phyloP scores from a whole-genome alignment of 2,888 invertebrate genomes.

The Eurytoma californica region DNA sequence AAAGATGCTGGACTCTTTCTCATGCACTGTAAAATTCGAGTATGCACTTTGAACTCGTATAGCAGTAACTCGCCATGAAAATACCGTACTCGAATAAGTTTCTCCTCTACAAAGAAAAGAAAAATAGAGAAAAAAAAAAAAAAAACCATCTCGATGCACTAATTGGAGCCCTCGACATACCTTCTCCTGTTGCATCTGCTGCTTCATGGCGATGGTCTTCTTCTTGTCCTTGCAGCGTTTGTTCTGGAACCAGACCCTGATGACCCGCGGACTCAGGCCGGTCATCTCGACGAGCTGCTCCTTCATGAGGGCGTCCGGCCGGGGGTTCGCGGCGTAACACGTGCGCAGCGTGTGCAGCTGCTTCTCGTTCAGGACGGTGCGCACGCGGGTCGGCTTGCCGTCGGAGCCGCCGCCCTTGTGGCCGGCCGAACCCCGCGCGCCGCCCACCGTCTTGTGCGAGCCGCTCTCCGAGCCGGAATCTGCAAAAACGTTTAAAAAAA shows the following conservation, averaged over 20 bases:
- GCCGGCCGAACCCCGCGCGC: slow-evolving; percentile 68
- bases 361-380: slow-evolving; percentile 99
- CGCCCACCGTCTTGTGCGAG: slow-evolving; percentile 86
- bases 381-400: slow-evolving; percentile 97
- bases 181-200: slow-evolving; percentile 99
- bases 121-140: too few species aligned
- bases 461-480: slow-evolving; percentile 95
- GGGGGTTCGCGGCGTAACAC: slow-evolving; percentile 97
- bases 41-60: too few species aligned
- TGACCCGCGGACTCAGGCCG: slow-evolving; percentile 95
- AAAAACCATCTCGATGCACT: too few species aligned
- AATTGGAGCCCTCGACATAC: slow-evolving; percentile 76
- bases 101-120: too few species aligned
- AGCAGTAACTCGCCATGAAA: too few species aligned
- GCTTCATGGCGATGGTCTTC: slow-evolving; percentile 96
- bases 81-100: too few species aligned
- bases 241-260: slow-evolving; percentile 99
- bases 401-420: slow-evolving; percentile 80
- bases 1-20: too few species aligned
- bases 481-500: slow-evolving; percentile 73
- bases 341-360: slow-evolving; percentile 98
- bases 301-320: slow-evolving; percentile 99
- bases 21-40: too few species aligned
- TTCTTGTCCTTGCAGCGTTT: slow-evolving; percentile 99
- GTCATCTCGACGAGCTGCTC: slow-evolving; percentile 99